These are phyloP conservation scores for Oriolus oriolus DNA, from an alignment of 2,113 vertebrate species.

Conservation along the genomic window DNA sequence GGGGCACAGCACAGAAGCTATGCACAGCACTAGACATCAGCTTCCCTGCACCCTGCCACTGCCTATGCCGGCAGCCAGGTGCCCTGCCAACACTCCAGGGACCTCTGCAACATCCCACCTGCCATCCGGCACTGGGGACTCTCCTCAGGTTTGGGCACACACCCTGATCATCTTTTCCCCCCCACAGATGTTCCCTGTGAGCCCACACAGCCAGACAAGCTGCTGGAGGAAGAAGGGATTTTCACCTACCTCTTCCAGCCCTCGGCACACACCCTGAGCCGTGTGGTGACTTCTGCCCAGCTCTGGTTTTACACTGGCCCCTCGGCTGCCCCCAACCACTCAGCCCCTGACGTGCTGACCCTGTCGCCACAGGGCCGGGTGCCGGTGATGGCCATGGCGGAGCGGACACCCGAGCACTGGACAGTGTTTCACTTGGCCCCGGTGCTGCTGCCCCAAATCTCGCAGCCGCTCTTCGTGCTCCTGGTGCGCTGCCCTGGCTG, in stretches of 20 bases:
- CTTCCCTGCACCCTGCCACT: not conserved
- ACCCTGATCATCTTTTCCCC: not conserved
- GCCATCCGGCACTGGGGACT: accelerated
- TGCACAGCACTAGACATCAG: not conserved
- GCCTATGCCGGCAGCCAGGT: accelerated
- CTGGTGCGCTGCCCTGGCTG: conserved; percentile 80
- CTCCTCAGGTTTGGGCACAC: accelerated
- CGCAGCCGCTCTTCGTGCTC: conserved; percentile 70
- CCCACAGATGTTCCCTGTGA: conserved; percentile 29
- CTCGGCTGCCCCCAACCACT: conserved; percentile 10
- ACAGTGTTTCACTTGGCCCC: conserved; percentile 67
- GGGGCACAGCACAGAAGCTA: not conserved
- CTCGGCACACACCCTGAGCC: conserved; percentile 68
- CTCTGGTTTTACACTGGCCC: conserved; percentile 85
- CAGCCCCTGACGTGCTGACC: conserved; percentile 21
- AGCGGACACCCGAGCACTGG: conserved; percentile 73
- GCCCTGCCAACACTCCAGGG: not conserved
- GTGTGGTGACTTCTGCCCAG: conserved; percentile 76
- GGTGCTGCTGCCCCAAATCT: conserved; percentile 48
- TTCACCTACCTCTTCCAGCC: conserved; percentile 86
- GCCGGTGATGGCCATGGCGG: not conserved
- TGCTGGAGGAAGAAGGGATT: conserved; percentile 53
- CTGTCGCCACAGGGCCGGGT: conserved; percentile 29
- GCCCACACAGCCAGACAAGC: not conserved
- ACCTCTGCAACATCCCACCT: not conserved